Evolutionary conservation across 2,888 invertebrate species (phyloP).

Genomic region (Zaprionus bogoriensis): DNA sequence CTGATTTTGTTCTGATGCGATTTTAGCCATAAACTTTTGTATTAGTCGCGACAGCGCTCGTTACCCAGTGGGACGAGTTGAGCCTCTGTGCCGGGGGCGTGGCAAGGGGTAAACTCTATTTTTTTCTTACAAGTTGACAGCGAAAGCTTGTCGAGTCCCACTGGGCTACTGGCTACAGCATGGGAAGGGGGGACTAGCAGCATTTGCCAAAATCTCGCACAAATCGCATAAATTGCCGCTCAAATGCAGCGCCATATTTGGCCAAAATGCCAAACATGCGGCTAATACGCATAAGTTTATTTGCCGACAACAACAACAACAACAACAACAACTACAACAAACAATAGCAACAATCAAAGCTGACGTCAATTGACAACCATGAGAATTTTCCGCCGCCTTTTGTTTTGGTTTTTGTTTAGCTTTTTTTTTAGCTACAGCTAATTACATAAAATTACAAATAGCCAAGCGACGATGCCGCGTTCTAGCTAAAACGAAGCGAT

Average conservation of each 20-base stretch:
- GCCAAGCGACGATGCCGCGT: slow-evolving; percentile 35
- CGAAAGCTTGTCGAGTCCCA: background rate
- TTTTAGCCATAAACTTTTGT: slow-evolving; percentile 73
- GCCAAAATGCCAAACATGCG: slow-evolving; percentile 72
- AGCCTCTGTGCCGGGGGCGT: background rate
- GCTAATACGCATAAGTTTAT: slow-evolving; percentile 71
- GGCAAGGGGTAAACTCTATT: background rate
- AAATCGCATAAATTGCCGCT: slow-evolving; percentile 76
- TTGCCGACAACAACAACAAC: slow-evolving; percentile 11
- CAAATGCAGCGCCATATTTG: slow-evolving; percentile 70
- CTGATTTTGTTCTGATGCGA: slow-evolving; percentile 77
- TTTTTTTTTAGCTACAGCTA: slow-evolving; percentile 24
- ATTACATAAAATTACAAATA: slow-evolving; percentile 56
- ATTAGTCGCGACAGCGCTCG: slow-evolving; percentile 45
- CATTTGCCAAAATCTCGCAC: slow-evolving; percentile 73
- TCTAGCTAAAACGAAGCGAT: slow-evolving; percentile 34
- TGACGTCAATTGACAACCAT: slow-evolving; percentile 65
- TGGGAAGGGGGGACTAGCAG: slow-evolving; percentile 26
- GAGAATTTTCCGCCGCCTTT: slow-evolving; percentile 67
- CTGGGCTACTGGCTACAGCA: slow-evolving; percentile 18
- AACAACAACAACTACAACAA: slow-evolving; percentile 12
- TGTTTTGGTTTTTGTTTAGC: slow-evolving; percentile 14
- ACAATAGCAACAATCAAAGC: slow-evolving; percentile 16
- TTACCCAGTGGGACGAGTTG: background rate
- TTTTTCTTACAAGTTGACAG: too few relatives aligned